These are phyloP conservation scores for Vireo altiloquus DNA, from an alignment of 2,113 vertebrate species.

Conservation along the genomic window DNA sequence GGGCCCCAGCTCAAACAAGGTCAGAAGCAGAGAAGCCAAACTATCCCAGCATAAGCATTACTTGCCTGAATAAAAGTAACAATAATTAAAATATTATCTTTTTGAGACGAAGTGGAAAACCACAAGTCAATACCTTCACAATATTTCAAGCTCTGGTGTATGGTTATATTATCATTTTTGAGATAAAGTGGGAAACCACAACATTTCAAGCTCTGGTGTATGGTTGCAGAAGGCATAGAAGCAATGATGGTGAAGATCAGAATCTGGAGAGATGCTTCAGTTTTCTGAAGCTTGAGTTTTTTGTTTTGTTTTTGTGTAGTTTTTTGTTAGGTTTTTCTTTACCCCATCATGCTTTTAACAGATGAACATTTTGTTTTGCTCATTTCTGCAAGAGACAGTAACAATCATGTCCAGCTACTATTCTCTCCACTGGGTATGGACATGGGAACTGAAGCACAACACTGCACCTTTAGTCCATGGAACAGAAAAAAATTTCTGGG, in stretches of 20 bases:
- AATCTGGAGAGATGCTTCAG: not conserved
- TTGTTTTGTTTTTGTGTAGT: accelerated
- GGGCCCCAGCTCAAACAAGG: not conserved
- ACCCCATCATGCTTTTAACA: not conserved
- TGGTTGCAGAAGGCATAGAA: not conserved
- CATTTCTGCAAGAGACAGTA: not conserved
- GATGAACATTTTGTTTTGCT: not conserved
- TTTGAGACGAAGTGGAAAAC: not conserved
- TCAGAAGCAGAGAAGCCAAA: not conserved
- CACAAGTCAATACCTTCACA: not conserved
- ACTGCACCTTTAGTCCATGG: not conserved
- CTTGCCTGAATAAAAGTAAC: not conserved
- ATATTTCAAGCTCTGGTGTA: not conserved
- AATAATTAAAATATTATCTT: not conserved
- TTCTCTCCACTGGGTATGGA: not conserved
- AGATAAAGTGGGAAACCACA: not conserved
- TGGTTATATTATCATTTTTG: not conserved
- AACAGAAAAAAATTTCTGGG: not conserved
- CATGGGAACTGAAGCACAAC: not conserved
- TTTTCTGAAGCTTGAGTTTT: not conserved
- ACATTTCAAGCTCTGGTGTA: not conserved
- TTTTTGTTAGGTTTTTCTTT: not conserved
- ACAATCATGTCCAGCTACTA: accelerated
- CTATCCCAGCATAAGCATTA: not conserved
- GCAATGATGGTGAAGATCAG: not conserved